Conservation (phyloP, 2,113 vertebrate genomes). For the Equus quagga region DNA sequence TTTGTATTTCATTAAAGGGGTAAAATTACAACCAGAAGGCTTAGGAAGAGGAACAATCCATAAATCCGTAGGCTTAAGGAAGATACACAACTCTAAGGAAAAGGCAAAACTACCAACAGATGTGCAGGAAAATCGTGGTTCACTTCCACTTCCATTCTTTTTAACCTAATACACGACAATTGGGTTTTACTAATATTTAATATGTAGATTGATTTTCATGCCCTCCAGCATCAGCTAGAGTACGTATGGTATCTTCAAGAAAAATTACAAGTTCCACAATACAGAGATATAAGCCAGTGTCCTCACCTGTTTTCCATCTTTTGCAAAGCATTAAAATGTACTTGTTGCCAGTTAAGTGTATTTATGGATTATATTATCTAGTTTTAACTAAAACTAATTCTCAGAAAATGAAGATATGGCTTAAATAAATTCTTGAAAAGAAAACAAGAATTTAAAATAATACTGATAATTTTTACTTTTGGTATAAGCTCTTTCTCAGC, state of each 20-base stretch:
- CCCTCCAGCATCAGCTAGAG: neutral
- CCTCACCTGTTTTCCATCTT: neutral
- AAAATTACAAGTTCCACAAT: neutral
- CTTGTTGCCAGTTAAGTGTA: neutral
- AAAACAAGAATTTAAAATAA: neutral
- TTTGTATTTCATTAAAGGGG: neutral
- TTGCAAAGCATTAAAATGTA: neutral
- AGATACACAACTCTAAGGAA: neutral
- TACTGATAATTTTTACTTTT: neutral
- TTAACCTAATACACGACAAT: neutral
- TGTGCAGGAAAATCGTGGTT: fast-evolving
- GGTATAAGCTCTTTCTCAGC: neutral
- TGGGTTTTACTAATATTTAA: neutral
- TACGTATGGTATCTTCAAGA: neutral
- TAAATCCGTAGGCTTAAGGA: neutral
- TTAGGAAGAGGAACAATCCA: neutral
- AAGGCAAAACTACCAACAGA: fast-evolving
- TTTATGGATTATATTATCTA: neutral
- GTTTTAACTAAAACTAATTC: neutral
- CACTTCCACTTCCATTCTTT: neutral
- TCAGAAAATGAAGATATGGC: neutral
- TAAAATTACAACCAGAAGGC: neutral
- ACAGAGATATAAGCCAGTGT: neutral
- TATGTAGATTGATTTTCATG: neutral
- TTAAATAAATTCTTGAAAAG: constrained; percentile 30